These are phyloP conservation scores for Hystrix cristata DNA, from an alignment of 2,113 vertebrate genomes.

Conservation along the genomic window DNA sequence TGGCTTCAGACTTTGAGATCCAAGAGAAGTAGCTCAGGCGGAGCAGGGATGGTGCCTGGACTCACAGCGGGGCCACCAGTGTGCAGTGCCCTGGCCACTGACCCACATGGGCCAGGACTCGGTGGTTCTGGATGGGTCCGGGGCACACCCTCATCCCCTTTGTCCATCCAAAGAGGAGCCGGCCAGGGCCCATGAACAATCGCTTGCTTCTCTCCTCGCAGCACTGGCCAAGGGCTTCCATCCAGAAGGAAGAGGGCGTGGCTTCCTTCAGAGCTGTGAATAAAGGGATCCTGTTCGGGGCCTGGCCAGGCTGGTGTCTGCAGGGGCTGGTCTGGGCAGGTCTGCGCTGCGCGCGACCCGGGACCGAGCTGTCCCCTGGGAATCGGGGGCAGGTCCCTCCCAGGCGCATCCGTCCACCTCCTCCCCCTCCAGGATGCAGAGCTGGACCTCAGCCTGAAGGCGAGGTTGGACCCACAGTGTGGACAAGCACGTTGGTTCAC, in stretches of 20 bases:
- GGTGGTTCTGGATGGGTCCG: background rate
- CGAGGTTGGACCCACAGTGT: background rate
- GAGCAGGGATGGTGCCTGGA: background rate
- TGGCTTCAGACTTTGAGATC: background rate
- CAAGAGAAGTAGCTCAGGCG: background rate
- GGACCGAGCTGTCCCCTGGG: background rate
- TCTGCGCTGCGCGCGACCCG: background rate
- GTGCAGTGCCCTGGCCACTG: background rate
- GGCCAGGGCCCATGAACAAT: constrained; percentile 65
- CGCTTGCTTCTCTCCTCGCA: constrained; percentile 72
- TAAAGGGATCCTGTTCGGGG: constrained; percentile 85
- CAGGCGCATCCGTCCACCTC: too few species aligned
- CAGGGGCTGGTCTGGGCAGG: constrained; percentile 86
- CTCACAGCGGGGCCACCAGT: accelerated
- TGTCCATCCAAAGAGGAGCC: background rate
- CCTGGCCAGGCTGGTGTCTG: constrained; percentile 84
- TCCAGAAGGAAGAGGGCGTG: constrained; percentile 85
- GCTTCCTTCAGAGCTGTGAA: constrained; percentile 81
- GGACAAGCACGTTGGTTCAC: accelerated
- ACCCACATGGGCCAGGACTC: accelerated
- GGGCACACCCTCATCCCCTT: background rate
- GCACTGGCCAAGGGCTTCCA: constrained; percentile 66
- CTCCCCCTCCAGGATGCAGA: background rate
- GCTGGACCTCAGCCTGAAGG: background rate
- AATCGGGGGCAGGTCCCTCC: background rate